A percentile compares a stretch with the other conserved stretches of the same genome.
Conservation (phyloP, 2,797 vertebrate species). For the Saguinus oedipus region DNA sequence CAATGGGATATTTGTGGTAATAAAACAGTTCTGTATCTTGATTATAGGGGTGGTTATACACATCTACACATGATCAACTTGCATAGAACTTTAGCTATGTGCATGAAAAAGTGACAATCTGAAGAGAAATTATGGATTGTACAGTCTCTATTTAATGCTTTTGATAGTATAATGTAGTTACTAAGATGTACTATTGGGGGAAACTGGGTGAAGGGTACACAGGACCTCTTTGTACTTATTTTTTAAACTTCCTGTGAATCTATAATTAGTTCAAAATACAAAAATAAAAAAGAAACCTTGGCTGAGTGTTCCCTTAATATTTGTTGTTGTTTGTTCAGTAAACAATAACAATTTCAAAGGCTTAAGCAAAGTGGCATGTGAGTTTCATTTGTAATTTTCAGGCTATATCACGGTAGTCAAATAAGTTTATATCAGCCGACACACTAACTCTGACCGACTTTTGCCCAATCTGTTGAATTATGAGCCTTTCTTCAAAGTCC, state of each 20-base stretch:
- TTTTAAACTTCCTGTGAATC: slow-evolving; percentile 24
- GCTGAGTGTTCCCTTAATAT: neutral
- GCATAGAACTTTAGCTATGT: neutral
- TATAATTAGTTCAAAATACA: slow-evolving; percentile 52
- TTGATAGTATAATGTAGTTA: neutral
- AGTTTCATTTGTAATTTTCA: slow-evolving; percentile 30
- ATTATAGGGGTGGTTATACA: neutral
- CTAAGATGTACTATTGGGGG: neutral
- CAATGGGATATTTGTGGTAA: neutral
- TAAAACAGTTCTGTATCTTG: slow-evolving; percentile 24
- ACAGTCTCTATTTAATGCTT: neutral
- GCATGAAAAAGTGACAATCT: neutral
- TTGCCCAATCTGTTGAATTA: neutral
- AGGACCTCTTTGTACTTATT: neutral
- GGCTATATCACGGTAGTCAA: neutral
- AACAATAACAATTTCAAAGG: slow-evolving; percentile 29
- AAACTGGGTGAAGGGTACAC: neutral
- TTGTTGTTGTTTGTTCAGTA: slow-evolving; percentile 9
- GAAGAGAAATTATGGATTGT: neutral
- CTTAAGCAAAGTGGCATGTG: slow-evolving; percentile 16
- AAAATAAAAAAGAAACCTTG: neutral
- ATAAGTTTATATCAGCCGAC: neutral
- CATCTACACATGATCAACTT: neutral
- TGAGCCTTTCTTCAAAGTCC: neutral
- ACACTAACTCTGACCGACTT: neutral